Evolutionary conservation across 2,888 invertebrate species (phyloP).

Genomic region (Thalpophila matura): DNA sequence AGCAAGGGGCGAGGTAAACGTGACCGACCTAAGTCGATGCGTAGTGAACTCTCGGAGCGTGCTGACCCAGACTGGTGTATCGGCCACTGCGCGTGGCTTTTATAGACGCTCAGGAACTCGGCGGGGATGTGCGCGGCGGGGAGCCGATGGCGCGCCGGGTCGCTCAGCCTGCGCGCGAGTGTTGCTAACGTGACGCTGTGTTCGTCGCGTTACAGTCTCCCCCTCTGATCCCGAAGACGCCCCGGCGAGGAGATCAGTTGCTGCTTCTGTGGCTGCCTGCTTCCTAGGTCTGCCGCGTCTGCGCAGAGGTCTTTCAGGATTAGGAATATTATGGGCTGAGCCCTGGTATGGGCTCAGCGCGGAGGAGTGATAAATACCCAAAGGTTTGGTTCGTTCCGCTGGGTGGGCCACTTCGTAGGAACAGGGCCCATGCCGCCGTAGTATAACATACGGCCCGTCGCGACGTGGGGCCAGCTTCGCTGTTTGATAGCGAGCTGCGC

Average conservation of each 20-base stretch:
- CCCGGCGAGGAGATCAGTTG: conserved; percentile 1
- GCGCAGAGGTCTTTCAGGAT: conserved; percentile 37
- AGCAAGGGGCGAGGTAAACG: too few relatives aligned
- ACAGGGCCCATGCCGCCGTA: conserved; percentile 5
- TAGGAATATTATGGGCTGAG: conserved; percentile 4
- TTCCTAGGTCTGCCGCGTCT: conserved; percentile 33
- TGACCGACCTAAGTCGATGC: too few relatives aligned
- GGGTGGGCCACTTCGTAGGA: conserved; percentile 24
- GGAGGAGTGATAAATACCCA: conserved; percentile 52
- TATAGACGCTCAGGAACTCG: too few relatives aligned
- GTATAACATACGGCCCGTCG: conserved; percentile 14
- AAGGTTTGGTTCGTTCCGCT: neutral
- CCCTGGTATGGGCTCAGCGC: conserved; percentile 35
- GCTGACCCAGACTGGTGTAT: too few relatives aligned
- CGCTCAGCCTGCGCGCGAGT: too few relatives aligned
- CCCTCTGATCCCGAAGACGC: conserved; percentile 1
- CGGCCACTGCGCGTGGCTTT: too few relatives aligned
- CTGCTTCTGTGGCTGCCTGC: neutral
- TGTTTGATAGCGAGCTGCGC: neutral
- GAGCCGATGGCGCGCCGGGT: too few relatives aligned
- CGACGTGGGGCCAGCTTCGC: conserved; percentile 12
- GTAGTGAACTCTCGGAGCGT: too few relatives aligned
- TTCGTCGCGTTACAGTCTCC: neutral
- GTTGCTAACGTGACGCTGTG: too few relatives aligned
- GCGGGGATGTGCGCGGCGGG: too few relatives aligned